A percentile compares a stretch with the other conserved stretches of the same genome.
phyloP scores from a whole-genome alignment of 2,888 invertebrate genomes.

The Phyto melanocephala region DNA sequence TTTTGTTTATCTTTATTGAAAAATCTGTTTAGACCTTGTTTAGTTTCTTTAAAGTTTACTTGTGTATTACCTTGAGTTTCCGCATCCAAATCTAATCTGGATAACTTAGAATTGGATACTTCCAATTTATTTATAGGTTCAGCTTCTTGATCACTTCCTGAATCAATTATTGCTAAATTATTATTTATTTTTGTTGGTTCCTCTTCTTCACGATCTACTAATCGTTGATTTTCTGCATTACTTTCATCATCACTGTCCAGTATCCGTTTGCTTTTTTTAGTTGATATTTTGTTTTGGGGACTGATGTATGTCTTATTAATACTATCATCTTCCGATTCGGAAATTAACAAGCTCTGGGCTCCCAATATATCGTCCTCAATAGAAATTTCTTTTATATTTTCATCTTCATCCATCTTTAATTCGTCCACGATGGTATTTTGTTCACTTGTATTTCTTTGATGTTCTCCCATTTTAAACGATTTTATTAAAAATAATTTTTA shows the following conservation, averaged over 20 bases:
- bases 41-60: not conserved
- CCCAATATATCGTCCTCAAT: slow-evolving; percentile 73
- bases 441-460: slow-evolving; percentile 6
- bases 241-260: slow-evolving; percentile 68
- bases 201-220: not conserved
- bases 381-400: slow-evolving; percentile 67
- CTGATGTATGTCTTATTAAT: slow-evolving; percentile 30
- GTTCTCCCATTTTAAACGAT: slow-evolving; percentile 23
- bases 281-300: slow-evolving; percentile 20
- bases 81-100: not conserved
- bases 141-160: slow-evolving; percentile 69
- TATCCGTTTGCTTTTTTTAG: slow-evolving; percentile 50
- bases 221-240: slow-evolving; percentile 23
- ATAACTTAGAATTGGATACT: no score
- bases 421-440: slow-evolving; percentile 62
- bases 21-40: not conserved
- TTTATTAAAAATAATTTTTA: not conserved
- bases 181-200: slow-evolving; percentile 62
- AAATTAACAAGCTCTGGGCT: slow-evolving; percentile 72
- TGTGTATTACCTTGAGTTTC: not conserved
- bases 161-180: slow-evolving; percentile 65
- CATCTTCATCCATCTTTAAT: slow-evolving; percentile 61
- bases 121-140: not conserved
- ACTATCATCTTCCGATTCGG: slow-evolving; percentile 67
- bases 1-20: not conserved